A percentile compares a stretch with the other conserved stretches of the same genome.
phyloP scores from a whole-genome alignment of 2,888 invertebrate genomes.

The Stenurella melanura region DNA sequence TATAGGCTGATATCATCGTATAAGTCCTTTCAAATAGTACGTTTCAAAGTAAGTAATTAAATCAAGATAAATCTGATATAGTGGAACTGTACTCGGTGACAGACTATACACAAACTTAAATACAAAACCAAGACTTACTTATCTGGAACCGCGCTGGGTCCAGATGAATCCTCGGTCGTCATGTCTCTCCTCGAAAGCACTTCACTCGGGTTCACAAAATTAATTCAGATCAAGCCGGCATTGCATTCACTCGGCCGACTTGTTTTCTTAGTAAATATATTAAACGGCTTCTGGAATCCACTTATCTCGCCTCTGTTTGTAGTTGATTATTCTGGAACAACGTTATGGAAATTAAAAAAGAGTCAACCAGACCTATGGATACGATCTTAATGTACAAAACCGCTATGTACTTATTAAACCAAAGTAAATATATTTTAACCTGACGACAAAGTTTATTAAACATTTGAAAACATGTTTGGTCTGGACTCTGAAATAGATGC shows the following conservation, averaged over 20 bases:
- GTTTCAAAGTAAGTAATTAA: too few species aligned
- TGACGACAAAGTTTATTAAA: too few species aligned
- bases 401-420: too few species aligned
- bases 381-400: background rate
- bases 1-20: too few species aligned
- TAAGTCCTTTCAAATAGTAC: too few species aligned
- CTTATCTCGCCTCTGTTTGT: background rate
- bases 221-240: constrained; percentile 19
- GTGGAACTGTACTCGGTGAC: too few species aligned
- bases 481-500: too few species aligned
- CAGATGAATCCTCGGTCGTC: constrained; percentile 40
- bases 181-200: constrained; percentile 7
- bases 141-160: constrained; percentile 38
- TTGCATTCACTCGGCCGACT: background rate
- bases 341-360: constrained; percentile 15
- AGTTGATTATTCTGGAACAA: constrained; percentile 15
- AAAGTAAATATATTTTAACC: too few species aligned
- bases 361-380: background rate
- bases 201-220: background rate
- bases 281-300: background rate
- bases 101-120: background rate
- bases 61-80: too few species aligned
- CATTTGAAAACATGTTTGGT: too few species aligned
- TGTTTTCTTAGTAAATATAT: constrained; percentile 2
- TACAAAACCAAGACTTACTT: constrained; percentile 27